These are phyloP conservation scores for Beris chalybata DNA, from an alignment of 2,888 invertebrate species.

Conservation along the genomic window DNA sequence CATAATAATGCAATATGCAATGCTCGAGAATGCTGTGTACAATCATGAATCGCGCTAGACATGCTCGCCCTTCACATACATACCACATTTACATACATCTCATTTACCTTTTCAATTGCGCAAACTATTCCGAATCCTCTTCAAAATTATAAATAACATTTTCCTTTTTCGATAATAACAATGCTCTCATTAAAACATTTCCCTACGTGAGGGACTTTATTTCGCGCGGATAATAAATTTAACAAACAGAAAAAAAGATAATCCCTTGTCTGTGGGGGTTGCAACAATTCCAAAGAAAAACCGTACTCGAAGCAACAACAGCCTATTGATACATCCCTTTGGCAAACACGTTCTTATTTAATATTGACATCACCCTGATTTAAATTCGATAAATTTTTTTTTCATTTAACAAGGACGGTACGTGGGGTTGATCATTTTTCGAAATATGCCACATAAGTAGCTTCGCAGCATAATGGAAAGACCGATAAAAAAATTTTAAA, in stretches of 20 bases:
- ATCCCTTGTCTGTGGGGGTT: slow-evolving; percentile 11
- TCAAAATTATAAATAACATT: too few species aligned
- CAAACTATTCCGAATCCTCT: too few species aligned
- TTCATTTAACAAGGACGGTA: slow-evolving; percentile 2
- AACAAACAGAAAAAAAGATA: slow-evolving; percentile 18
- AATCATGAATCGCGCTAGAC: too few species aligned
- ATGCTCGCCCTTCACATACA: too few species aligned
- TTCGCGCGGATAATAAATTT: slow-evolving; percentile 8
- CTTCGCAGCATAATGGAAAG: neutral
- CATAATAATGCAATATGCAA: too few species aligned
- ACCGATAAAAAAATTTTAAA: slow-evolving; percentile 4
- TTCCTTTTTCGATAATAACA: too few species aligned
- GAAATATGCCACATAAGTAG: slow-evolving; percentile 9
- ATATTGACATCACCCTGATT: slow-evolving; percentile 28
- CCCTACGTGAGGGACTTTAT: slow-evolving; percentile 5
- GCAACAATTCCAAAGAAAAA: too few species aligned
- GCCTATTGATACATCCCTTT: slow-evolving; percentile 21
- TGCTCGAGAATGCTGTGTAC: too few species aligned
- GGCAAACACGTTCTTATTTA: slow-evolving; percentile 17
- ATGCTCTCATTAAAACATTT: too few species aligned
- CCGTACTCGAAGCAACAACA: slow-evolving; percentile 16
- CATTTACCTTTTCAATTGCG: too few species aligned
- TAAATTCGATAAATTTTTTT: slow-evolving; percentile 12
- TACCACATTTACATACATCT: too few species aligned
- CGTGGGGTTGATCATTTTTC: slow-evolving; percentile 8